Conservation (phyloP, 2,888 invertebrate species). For the Papilio protenor region DNA sequence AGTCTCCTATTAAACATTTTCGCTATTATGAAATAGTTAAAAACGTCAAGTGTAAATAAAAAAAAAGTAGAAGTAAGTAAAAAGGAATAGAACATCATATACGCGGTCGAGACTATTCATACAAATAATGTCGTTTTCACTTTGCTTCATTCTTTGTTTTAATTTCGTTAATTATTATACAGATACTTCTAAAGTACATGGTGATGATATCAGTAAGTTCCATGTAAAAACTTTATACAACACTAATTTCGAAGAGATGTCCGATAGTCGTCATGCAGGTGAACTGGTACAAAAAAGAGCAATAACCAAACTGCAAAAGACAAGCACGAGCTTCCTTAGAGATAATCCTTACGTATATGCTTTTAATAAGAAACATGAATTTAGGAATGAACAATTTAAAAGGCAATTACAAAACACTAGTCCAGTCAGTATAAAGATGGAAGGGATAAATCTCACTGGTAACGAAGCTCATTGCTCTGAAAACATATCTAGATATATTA, state of each 20-base stretch:
- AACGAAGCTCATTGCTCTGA: constrained; percentile 18
- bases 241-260: background rate
- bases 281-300: constrained; percentile 13
- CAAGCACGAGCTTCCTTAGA: constrained; percentile 15
- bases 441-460: background rate
- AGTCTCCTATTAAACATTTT: no score
- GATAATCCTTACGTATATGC: constrained; percentile 8
- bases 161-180: background rate
- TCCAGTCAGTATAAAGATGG: constrained; percentile 10
- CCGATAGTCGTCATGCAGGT: background rate
- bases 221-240: constrained; percentile 32
- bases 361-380: constrained; percentile 17
- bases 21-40: no score
- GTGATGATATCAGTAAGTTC: constrained; percentile 11
- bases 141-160: background rate
- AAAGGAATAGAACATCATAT: background rate
- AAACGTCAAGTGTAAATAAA: no score
- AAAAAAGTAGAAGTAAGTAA: background rate
- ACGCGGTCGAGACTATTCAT: background rate
- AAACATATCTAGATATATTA: constrained; percentile 29
- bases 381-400: constrained; percentile 12
- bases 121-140: background rate
- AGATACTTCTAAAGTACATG: background rate
- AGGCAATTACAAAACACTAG: background rate
- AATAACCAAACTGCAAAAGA: constrained; percentile 12